A percentile compares a stretch with the other conserved stretches of the same genome.
Conservation (phyloP, 2,888 invertebrate species). For the Sinopyrophorus schimmeli region DNA sequence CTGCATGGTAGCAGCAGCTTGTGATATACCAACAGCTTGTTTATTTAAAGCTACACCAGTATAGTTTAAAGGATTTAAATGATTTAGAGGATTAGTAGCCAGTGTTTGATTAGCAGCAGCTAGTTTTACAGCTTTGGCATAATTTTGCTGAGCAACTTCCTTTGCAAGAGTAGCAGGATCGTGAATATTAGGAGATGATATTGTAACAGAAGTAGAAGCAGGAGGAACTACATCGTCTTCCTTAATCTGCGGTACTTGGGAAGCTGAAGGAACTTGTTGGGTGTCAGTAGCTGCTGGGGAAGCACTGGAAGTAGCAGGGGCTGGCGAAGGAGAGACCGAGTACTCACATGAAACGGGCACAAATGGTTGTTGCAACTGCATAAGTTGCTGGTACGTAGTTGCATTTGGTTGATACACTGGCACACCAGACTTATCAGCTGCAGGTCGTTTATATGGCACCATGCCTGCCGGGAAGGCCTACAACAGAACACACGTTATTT, state of each 20-base stretch:
- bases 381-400: conserved; percentile 92
- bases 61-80: conserved; percentile 67
- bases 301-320: conserved; percentile 45
- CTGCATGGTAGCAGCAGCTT: conserved; percentile 45
- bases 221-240: conserved; percentile 32
- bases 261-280: conserved; percentile 40
- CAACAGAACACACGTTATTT: conserved; percentile 22
- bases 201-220: conserved; percentile 37
- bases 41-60: conserved; percentile 73
- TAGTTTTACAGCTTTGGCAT: conserved; percentile 73
- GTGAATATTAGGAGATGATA: conserved; percentile 48
- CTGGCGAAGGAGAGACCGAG: conserved; percentile 69
- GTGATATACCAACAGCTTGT: conserved; percentile 56
- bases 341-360: conserved; percentile 99
- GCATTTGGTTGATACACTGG: conserved; percentile 92
- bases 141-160: conserved; percentile 82
- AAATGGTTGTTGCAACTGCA: conserved; percentile 94
- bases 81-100: conserved; percentile 48
- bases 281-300: conserved; percentile 44
- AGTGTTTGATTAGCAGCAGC: conserved; percentile 55
- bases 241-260: conserved; percentile 38
- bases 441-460: conserved; percentile 94
- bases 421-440: conserved; percentile 94
- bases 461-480: conserved; percentile 94
- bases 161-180: conserved; percentile 74